Evolutionary conservation across 2,797 vertebrate genomes (phyloP).

Genomic region (Pseudochromis fuscus): DNA sequence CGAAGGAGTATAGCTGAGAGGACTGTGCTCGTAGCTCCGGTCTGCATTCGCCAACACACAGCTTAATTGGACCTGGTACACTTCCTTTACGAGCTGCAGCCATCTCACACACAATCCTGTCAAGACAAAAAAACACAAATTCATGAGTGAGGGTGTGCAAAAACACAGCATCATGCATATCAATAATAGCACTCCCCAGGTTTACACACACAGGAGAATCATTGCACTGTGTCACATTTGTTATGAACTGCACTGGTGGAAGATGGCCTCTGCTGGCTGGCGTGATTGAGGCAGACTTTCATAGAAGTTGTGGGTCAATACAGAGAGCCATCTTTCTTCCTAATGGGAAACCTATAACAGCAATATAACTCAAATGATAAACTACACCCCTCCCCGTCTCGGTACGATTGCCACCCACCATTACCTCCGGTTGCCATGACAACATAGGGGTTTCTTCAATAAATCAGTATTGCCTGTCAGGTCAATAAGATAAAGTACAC

Average conservation of each 20-base stretch:
- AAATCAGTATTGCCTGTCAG: constrained; percentile 82
- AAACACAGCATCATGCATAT: constrained; percentile 24
- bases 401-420: constrained; percentile 77
- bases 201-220: constrained; percentile 25
- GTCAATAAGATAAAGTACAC: constrained; percentile 82
- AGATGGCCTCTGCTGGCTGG: constrained; percentile 51
- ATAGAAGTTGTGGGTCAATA: constrained; percentile 81
- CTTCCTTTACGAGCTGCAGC: constrained; percentile 85
- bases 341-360: constrained; percentile 84
- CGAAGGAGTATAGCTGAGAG: constrained; percentile 91
- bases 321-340: constrained; percentile 78
- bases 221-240: constrained; percentile 47
- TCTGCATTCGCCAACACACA: constrained; percentile 94
- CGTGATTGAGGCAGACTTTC: constrained; percentile 80
- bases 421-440: constrained; percentile 82
- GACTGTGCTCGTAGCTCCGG: constrained; percentile 93
- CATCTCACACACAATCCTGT: constrained; percentile 97
- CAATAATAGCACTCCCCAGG: constrained; percentile 41
- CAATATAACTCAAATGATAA: constrained; percentile 83
- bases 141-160: constrained; percentile 13
- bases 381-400: constrained; percentile 67
- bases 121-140: constrained; percentile 32
- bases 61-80: constrained; percentile 89
- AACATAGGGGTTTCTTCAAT: constrained; percentile 75
- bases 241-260: constrained; percentile 34